These are phyloP conservation scores for Saccopteryx bilineata DNA, from an alignment of 2,113 vertebrate genomes.

Conservation along the genomic window DNA sequence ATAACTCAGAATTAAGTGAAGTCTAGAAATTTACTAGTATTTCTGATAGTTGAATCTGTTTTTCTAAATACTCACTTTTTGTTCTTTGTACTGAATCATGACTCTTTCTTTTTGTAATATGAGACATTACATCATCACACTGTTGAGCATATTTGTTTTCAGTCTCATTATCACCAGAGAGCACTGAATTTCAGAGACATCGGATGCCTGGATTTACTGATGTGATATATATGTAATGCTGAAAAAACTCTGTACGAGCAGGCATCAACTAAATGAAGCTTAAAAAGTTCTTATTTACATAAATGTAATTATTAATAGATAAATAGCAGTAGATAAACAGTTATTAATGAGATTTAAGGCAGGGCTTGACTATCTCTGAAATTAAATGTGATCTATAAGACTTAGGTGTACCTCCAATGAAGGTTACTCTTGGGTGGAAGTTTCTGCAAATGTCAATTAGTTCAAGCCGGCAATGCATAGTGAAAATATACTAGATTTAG, in stretches of 20 bases:
- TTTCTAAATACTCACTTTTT: neutral
- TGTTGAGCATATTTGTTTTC: neutral
- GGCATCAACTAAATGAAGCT: neutral
- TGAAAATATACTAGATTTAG: neutral
- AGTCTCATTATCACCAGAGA: neutral
- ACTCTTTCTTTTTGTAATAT: neutral
- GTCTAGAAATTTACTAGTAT: neutral
- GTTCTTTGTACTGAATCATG: neutral
- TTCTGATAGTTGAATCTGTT: neutral
- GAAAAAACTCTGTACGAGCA: neutral
- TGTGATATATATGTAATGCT: neutral
- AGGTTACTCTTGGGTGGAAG: neutral
- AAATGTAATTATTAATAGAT: neutral
- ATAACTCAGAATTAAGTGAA: neutral
- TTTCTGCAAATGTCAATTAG: neutral
- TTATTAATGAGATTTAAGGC: slow-evolving; percentile 4
- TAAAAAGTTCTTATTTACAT: neutral
- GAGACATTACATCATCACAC: neutral
- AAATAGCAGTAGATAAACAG: neutral
- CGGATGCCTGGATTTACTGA: neutral
- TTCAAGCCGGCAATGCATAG: neutral
- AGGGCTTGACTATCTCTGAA: neutral
- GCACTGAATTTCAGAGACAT: neutral
- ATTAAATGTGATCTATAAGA: neutral
- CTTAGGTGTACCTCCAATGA: neutral